These are phyloP conservation scores for Brachypteracias leptosomus DNA, from an alignment of 2,113 vertebrate species.

Conservation along the genomic window DNA sequence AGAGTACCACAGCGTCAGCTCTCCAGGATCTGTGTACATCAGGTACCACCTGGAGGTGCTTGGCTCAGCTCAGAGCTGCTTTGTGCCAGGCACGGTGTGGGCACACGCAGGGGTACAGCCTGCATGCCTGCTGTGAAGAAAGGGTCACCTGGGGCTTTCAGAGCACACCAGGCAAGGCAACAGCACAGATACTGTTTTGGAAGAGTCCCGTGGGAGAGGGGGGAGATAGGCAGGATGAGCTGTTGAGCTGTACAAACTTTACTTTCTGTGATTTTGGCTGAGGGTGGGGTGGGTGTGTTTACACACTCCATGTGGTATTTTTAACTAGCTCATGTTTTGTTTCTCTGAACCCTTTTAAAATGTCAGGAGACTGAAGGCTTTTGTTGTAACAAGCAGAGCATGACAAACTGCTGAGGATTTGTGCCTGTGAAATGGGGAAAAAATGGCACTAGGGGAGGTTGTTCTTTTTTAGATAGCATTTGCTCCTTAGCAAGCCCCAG, in stretches of 20 bases:
- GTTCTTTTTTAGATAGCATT: too few relatives aligned
- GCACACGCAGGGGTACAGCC: fast-evolving
- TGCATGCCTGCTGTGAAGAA: not conserved
- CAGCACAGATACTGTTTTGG: not conserved
- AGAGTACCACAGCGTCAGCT: fast-evolving
- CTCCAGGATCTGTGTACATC: not conserved
- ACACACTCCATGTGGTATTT: not conserved
- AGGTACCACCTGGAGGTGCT: not conserved
- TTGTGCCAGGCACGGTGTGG: not conserved
- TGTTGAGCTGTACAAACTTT: not conserved
- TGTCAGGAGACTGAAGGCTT: not conserved
- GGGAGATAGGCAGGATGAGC: not conserved
- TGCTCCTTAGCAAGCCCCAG: not conserved
- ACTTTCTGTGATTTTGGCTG: not conserved
- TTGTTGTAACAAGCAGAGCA: not conserved
- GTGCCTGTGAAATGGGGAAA: not conserved
- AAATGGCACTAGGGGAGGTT: not conserved
- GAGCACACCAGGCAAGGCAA: not conserved
- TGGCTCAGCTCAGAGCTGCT: fast-evolving
- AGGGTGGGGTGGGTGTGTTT: not conserved
- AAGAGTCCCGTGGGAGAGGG: not conserved
- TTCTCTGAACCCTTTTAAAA: not conserved
- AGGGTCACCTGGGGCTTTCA: not conserved
- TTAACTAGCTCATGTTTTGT: not conserved
- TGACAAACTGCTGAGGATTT: not conserved